A percentile compares a stretch with the other conserved stretches of the same genome.
Conservation (phyloP, 2,113 vertebrate species). For the Thryonomys swinderianus region DNA sequence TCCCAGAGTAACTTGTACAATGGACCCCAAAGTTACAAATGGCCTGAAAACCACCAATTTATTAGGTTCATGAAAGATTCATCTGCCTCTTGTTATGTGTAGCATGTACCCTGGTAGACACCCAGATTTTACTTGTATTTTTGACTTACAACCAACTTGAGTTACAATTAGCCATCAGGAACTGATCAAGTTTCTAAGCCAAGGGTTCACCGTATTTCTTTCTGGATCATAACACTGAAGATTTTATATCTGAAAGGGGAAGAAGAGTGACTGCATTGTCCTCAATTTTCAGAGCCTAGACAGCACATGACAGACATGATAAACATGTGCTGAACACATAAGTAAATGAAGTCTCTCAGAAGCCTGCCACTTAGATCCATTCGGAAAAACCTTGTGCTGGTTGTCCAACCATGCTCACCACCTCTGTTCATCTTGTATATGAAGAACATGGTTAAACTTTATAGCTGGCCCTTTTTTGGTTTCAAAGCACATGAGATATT, state of each 20-base stretch:
- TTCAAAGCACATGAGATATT: slow-evolving; percentile 7
- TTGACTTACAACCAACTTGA: too few species aligned
- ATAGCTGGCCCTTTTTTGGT: not conserved
- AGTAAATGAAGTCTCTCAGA: not conserved
- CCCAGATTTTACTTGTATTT: too few species aligned
- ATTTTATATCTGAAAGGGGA: not conserved
- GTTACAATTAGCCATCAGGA: too few species aligned
- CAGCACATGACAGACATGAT: not conserved
- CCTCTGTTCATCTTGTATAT: not conserved
- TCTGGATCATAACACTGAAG: not conserved
- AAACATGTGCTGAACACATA: slow-evolving; percentile 1
- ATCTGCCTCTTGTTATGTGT: too few species aligned
- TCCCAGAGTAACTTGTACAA: not conserved
- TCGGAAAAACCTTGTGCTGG: not conserved
- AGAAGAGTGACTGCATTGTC: not conserved
- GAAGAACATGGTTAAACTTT: not conserved
- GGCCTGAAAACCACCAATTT: too few species aligned
- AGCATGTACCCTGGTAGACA: too few species aligned
- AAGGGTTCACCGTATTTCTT: not conserved
- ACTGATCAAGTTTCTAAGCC: too few species aligned
- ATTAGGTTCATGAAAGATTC: too few species aligned
- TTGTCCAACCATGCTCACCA: not conserved
- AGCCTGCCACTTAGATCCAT: not conserved
- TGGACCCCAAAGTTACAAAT: too few species aligned
- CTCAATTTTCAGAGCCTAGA: slow-evolving; percentile 1